Percentiles rank a stretch among this genome's conserved stretches.
phyloP scores from a whole-genome alignment of 2,888 invertebrate species.

The Lapara coniferarum region DNA sequence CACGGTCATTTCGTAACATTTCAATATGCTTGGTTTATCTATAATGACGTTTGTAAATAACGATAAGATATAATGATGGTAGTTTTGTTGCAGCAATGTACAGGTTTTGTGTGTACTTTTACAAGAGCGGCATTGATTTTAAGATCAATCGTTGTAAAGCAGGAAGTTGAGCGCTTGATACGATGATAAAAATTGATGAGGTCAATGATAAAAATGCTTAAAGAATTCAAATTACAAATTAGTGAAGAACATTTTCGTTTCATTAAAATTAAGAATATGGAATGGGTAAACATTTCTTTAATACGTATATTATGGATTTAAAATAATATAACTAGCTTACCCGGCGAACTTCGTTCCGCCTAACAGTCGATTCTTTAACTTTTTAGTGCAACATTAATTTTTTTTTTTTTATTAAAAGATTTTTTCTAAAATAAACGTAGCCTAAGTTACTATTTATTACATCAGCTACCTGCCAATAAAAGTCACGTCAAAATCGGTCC shows the following conservation, averaged over 20 bases:
- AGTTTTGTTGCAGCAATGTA: neutral
- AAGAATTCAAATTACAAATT: too few relatives aligned
- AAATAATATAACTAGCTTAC: too few relatives aligned
- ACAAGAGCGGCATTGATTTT: neutral
- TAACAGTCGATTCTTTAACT: too few relatives aligned
- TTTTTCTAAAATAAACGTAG: too few relatives aligned
- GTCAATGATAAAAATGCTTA: neutral
- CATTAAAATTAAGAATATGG: neutral
- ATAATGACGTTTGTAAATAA: conserved; percentile 59
- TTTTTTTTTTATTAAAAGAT: too few relatives aligned
- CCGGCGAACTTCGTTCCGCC: too few relatives aligned
- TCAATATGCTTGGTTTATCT: conserved; percentile 60
- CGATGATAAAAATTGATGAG: neutral
- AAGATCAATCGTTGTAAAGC: neutral
- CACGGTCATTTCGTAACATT: conserved; percentile 78
- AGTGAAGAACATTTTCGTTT: too few relatives aligned
- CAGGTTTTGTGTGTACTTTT: conserved; percentile 1
- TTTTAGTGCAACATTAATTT: too few relatives aligned
- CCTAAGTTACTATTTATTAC: too few relatives aligned
- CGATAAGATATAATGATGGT: conserved; percentile 36
- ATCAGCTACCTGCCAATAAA: too few relatives aligned
- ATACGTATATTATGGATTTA: neutral
- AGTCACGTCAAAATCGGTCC: too few relatives aligned
- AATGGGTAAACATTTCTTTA: neutral
- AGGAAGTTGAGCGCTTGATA: conserved; percentile 5